A percentile compares a stretch with the other conserved stretches of the same genome.
Conservation (phyloP, 2,888 invertebrate genomes). For the Torymus auratus region DNA sequence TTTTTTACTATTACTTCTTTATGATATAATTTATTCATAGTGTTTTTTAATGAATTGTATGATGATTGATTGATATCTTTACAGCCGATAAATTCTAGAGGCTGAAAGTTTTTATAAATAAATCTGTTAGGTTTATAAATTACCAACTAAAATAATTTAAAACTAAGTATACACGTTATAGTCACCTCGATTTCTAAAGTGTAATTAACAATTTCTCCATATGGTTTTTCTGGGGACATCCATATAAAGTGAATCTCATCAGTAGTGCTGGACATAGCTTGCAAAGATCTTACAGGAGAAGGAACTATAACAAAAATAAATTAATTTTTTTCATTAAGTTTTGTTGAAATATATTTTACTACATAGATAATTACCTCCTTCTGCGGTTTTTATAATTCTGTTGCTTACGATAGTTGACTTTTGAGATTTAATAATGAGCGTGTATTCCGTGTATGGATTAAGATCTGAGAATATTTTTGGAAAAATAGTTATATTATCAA, state of each 20-base stretch:
- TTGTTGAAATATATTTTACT: not conserved
- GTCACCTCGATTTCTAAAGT: slow-evolving; percentile 61
- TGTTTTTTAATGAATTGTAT: not conserved
- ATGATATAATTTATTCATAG: not conserved
- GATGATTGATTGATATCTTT: not conserved
- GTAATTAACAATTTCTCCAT: slow-evolving; percentile 61
- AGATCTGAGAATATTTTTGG: slow-evolving; percentile 55
- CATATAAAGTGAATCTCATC: slow-evolving; percentile 49
- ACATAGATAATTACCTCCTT: slow-evolving; percentile 59
- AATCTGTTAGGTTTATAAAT: no score
- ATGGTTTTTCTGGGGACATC: slow-evolving; percentile 59
- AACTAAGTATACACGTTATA: not conserved
- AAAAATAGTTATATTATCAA: slow-evolving; percentile 21
- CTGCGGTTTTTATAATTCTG: slow-evolving; percentile 58
- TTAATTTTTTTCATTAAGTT: not conserved
- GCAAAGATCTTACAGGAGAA: slow-evolving; percentile 53
- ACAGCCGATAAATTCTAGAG: slow-evolving; percentile 49
- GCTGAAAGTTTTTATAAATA: slow-evolving; percentile 37
- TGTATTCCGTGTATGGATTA: slow-evolving; percentile 37
- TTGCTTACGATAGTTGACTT: slow-evolving; percentile 26
- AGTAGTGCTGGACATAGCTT: not conserved
- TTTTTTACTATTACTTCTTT: slow-evolving; percentile 21
- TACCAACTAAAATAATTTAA: no score
- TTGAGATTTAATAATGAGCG: slow-evolving; percentile 25
- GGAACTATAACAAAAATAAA: slow-evolving; percentile 60